Evolutionary conservation across 2,113 vertebrate species (phyloP).

Genomic region (Eulemur rufifrons): DNA sequence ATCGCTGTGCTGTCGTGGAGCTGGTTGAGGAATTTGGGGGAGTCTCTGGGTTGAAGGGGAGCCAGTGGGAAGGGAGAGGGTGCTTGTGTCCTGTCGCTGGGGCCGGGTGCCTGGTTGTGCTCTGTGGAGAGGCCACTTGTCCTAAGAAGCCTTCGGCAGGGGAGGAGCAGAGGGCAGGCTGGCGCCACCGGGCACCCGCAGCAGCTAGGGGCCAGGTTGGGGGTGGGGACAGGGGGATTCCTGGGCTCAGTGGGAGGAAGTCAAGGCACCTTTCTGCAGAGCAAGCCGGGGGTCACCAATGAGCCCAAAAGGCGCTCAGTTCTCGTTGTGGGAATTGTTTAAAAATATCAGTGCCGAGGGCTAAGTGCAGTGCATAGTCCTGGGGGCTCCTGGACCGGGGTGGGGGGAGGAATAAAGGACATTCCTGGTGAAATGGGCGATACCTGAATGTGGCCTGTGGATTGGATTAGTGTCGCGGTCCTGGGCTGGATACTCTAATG

Average conservation of each 20-base stretch:
- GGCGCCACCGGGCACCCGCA: fast-evolving
- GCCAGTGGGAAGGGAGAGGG: background rate
- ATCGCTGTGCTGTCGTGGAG: background rate
- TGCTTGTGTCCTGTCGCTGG: background rate
- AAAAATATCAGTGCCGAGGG: background rate
- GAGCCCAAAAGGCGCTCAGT: background rate
- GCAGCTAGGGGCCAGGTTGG: background rate
- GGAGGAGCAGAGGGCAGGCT: background rate
- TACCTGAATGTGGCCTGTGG: background rate
- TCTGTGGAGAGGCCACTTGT: background rate
- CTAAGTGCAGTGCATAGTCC: fast-evolving
- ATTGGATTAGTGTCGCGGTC: fast-evolving
- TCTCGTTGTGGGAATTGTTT: background rate
- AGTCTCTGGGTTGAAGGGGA: background rate
- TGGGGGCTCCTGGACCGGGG: background rate
- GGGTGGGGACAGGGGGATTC: background rate
- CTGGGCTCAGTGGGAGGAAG: background rate
- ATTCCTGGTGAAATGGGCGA: background rate
- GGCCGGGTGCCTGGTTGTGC: background rate
- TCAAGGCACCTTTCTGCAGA: background rate
- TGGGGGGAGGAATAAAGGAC: no score
- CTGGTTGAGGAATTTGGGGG: background rate
- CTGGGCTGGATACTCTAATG: fast-evolving
- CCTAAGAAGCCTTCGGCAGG: background rate
- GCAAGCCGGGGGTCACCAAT: background rate